phyloP scores from a whole-genome alignment of 2,888 invertebrate genomes.

The Alentia gelatinosa region DNA sequence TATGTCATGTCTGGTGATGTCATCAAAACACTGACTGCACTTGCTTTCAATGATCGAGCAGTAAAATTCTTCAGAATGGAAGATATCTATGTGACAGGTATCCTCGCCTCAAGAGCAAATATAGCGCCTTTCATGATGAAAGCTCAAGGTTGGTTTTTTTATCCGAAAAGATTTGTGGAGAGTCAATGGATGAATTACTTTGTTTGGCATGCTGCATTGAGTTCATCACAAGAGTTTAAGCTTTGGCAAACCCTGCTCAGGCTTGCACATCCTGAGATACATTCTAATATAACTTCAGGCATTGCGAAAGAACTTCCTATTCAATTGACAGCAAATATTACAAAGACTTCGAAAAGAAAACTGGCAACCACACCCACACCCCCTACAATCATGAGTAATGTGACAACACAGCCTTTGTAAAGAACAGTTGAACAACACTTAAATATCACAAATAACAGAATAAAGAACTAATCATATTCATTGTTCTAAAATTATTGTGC shows the following conservation, averaged over 20 bases:
- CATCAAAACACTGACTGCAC: background rate
- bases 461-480: no score
- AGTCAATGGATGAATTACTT: background rate
- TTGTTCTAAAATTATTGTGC: no score
- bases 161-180: background rate
- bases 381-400: no score
- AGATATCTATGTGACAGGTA: background rate
- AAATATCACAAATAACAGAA: no score
- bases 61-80: background rate
- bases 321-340: no score
- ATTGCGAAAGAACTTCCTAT: no score
- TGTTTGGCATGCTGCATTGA: background rate
- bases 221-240: background rate
- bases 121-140: background rate
- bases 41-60: background rate
- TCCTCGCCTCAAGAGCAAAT: background rate
- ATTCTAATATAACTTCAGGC: no score
- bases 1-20: background rate
- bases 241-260: background rate
- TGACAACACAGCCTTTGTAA: no score
- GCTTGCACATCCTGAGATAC: no score
- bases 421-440: no score
- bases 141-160: background rate
- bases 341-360: no score
- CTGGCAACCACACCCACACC: no score